Evolutionary conservation across 2,888 invertebrate species (phyloP), one percentile per base, ranked within the genome.

Genomic region (Microdon myrmicae): DNA sequence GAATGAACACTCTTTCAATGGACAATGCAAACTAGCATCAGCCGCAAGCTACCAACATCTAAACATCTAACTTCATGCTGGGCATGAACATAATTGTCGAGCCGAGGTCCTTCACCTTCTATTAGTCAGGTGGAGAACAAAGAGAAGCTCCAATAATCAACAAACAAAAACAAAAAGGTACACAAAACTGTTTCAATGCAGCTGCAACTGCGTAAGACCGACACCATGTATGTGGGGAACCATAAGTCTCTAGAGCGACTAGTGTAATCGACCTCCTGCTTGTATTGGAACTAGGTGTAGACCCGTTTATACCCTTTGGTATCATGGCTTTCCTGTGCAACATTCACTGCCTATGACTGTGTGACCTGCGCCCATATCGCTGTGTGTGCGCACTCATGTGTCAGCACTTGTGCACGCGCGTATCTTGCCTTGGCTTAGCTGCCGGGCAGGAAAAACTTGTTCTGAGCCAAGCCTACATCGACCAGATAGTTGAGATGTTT

Each of bases 91-190:
- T 55, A 55, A 55, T 55, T 39, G 39, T 39, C 48, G 55, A 53
- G 44, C 47, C 35, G 47, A 58, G 64, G 58, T 64, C 64, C 64
- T 64, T 64, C 41, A 64, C 64, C 64, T 64, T 64, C 47, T 51
- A 41, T 53, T 51, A 64, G 64, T 64, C 64, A 64, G 64, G 64
- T 64, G 64, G 32, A 58, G 64, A 64, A 64, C 58, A 64, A 64
- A 64, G 47, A 34, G 25, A 49, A 45, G 43, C 20, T 22, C 48
- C 5, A 31, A 61, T 35, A 23, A 6, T 17, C 37, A 14, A 37
- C 23, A 49, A 49, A 61, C 19, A 31, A 37, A 34, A 13, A 38
- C 3, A 19, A 41, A 26, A n/a, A n/a, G n/a, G n/a, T n/a, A n/a
- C n/a, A n/a, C n/a, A n/a, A n/a, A n/a, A n/a, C n/a, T n/a, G n/a